A percentile compares a stretch with the other conserved stretches of the same genome.
Evolutionary conservation across 2,888 invertebrate species (phyloP).

Genomic region (Enoplolaimus lenunculus): DNA sequence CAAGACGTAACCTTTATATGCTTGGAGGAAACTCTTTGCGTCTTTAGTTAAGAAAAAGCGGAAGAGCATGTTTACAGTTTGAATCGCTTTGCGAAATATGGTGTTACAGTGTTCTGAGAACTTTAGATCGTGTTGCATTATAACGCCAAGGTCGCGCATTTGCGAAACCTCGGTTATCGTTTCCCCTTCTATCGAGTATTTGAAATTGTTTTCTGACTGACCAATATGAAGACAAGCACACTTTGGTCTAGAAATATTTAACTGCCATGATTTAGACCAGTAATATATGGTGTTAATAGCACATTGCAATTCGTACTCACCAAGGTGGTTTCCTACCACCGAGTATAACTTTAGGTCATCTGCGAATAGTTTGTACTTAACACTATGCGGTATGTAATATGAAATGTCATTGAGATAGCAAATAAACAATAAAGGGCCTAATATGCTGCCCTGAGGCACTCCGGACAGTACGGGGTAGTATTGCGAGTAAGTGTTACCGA

Average conservation of each 20-base stretch:
- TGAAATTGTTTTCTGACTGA: not conserved
- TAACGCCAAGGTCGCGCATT: not conserved
- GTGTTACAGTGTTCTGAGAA: not conserved
- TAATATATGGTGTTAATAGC: not conserved
- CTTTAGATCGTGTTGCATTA: not conserved
- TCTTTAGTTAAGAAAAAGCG: not conserved
- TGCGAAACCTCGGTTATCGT: not conserved
- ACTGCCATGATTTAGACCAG: not conserved
- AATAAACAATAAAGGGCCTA: not conserved
- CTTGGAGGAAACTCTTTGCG: not conserved
- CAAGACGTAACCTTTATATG: not conserved
- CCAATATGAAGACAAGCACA: not conserved
- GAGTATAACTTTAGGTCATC: slow-evolving; percentile 6
- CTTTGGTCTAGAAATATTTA: not conserved
- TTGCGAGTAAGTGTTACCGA: not conserved
- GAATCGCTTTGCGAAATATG: not conserved
- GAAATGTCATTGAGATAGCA: not conserved
- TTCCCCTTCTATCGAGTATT: not conserved
- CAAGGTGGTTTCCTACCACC: not conserved
- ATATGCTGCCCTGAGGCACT: not conserved
- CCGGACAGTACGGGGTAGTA: not conserved
- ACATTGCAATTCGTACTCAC: not conserved
- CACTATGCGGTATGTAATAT: too few species aligned
- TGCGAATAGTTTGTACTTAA: slow-evolving; percentile 1
- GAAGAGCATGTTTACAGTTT: not conserved